phyloP scores from a whole-genome alignment of 2,888 invertebrate genomes.

The Tanaodytes sp. region DNA sequence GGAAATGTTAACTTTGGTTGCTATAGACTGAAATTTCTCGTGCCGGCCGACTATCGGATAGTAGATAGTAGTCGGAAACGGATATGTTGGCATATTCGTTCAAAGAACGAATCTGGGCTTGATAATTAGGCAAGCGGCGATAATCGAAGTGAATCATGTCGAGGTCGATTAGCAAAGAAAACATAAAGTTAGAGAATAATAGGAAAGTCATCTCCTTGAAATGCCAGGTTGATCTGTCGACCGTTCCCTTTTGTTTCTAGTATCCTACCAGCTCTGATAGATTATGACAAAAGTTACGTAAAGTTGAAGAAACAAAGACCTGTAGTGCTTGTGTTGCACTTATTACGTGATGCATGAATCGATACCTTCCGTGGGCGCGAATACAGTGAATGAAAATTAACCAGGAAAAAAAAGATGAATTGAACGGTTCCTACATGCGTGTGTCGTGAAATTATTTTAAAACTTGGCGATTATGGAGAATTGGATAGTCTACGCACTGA shows the following conservation, averaged over 20 bases:
- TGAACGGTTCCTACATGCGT: background rate
- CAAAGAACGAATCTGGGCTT: too few relatives aligned
- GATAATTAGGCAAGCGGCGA: constrained; percentile 35
- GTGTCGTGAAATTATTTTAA: too few relatives aligned
- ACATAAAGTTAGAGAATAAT: constrained; percentile 49
- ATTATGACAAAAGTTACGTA: constrained; percentile 54
- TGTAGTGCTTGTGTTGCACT: constrained; percentile 36
- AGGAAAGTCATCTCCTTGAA: constrained; percentile 63
- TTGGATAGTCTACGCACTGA: too few relatives aligned
- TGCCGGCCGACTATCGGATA: constrained; percentile 22
- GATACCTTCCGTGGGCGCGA: constrained; percentile 22
- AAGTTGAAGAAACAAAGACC: constrained; percentile 51
- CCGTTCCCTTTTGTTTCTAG: constrained; percentile 58
- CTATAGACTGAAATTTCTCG: too few relatives aligned
- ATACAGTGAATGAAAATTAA: constrained; percentile 26
- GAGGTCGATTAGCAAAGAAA: constrained; percentile 36
- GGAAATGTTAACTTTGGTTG: too few relatives aligned
- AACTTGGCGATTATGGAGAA: too few relatives aligned
- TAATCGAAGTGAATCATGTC: constrained; percentile 46
- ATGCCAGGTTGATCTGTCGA: constrained; percentile 61
- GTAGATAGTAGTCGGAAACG: constrained; percentile 35
- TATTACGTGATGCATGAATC: constrained; percentile 45
- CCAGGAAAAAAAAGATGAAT: constrained; percentile 1
- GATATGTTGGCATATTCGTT: too few relatives aligned
- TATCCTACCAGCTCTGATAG: constrained; percentile 50